These are phyloP conservation scores for Hanleya hanleyi DNA, from an alignment of 2,888 invertebrate genomes.

Conservation along the genomic window DNA sequence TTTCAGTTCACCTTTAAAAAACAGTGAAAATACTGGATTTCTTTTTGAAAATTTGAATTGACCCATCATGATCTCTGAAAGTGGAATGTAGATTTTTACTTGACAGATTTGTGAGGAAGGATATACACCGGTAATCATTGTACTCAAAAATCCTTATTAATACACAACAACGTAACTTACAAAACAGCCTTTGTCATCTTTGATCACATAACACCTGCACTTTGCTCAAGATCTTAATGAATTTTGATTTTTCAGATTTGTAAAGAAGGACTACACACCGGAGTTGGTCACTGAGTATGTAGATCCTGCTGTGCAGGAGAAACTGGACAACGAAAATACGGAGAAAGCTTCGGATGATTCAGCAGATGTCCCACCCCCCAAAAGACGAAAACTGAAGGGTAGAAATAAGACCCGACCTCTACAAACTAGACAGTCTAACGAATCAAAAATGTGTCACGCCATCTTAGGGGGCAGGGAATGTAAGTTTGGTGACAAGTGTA, in stretches of 20 bases:
- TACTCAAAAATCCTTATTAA: no score
- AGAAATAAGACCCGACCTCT: slow-evolving; percentile 88
- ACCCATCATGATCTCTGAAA: no score
- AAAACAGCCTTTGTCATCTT: no score
- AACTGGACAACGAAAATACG: slow-evolving; percentile 29
- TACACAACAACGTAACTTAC: no score
- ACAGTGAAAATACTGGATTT: no score
- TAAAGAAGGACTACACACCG: slow-evolving; percentile 54
- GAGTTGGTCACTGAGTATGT: slow-evolving; percentile 48
- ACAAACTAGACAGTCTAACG: slow-evolving; percentile 77
- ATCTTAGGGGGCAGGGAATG: slow-evolving; percentile 77
- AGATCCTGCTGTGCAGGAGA: slow-evolving; percentile 45
- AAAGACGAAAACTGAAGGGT: slow-evolving; percentile 75
- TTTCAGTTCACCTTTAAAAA: no score
- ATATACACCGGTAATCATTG: no score
- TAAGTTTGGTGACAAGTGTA: slow-evolving; percentile 66
- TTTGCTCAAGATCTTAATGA: no score
- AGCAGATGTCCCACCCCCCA: slow-evolving; percentile 55
- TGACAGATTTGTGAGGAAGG: no score
- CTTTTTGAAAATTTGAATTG: no score
- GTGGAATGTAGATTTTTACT: no score
- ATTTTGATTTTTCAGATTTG: slow-evolving; percentile 51
- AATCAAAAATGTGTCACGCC: slow-evolving; percentile 82
- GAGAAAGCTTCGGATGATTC: slow-evolving; percentile 21
- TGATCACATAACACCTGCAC: no score